Conservation (phyloP, 1,140 invertebrate genomes). For the Parasteatoda tepidariorum region DNA sequence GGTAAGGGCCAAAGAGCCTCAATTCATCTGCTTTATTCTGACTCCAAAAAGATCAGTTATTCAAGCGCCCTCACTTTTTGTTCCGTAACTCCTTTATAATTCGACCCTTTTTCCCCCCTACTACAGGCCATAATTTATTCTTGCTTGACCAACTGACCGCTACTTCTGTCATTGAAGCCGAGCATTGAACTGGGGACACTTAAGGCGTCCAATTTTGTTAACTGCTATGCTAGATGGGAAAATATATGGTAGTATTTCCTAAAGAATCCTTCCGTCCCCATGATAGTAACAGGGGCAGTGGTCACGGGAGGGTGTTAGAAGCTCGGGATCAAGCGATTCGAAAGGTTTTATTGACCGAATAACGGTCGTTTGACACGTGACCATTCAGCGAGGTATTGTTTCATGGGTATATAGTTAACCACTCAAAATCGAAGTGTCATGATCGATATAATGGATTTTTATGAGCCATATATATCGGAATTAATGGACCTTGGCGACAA, state of each 20-base stretch:
- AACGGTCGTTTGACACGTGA: slow-evolving; percentile 15
- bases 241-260: background rate
- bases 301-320: slow-evolving; percentile 12
- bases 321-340: background rate
- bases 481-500: no score
- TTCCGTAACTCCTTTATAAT: slow-evolving; percentile 2
- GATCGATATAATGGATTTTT: no score
- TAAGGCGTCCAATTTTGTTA: background rate
- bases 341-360: slow-evolving; percentile 23
- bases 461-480: no score
- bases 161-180: slow-evolving; percentile 8
- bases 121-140: slow-evolving; percentile 42
- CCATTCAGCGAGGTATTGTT: slow-evolving; percentile 4
- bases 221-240: slow-evolving; percentile 8
- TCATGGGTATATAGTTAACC: no score
- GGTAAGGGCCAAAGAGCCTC: no score
- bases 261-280: background rate
- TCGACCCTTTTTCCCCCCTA: background rate
- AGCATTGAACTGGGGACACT: slow-evolving; percentile 26
- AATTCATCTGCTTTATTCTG: no score
- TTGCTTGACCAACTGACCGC: slow-evolving; percentile 58
- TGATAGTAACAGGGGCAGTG: background rate
- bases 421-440: no score
- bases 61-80: background rate
- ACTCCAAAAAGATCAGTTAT: no score